Base-by-base conservation (phyloP, 1,140 invertebrate genomes). In the Nixonia krombeini region DNA sequence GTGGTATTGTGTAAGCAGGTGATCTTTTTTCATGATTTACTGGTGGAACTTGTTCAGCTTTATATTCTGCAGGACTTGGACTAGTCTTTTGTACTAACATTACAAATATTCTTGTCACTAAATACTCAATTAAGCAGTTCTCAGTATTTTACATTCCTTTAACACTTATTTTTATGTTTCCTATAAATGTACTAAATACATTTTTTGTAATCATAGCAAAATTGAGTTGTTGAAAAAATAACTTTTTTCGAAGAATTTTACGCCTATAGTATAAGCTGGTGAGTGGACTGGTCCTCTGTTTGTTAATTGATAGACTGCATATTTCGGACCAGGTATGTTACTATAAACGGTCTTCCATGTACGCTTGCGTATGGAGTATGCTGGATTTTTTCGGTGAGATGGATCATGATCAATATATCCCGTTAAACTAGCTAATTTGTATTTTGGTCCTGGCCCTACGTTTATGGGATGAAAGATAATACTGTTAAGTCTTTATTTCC, bases 381-480 rank as follows among this genome's bases (percentile, higher is more conserved):
- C 81, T 23, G 86, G 86, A 62, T 70, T 62, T 47, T 79, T 70
- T 41, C 59, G 58, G 0, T 72, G 72, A 12, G 81, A 82, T 35
- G 76, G 72, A 68, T 86, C 84, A 58, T 86, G 86, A 8, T 66
- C 61, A 2, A 73, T 38, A 13, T 81, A 83, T 6, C 85, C 86
- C 26, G 80, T 74, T 26, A 82, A 55, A 4, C 75, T 49, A 35
- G 76, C 78, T 12, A 86, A 51, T 45, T 57, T 68, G 38, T 86
- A 86, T 7, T 66, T 73, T 23, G 85, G 86, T 2, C 85, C 85
- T 45, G 85, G 85, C 31, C 84, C 84, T 85, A 25, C 29, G 37
- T n/a, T n/a, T n/a, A n/a, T n/a, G n/a, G n/a, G n/a, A n/a, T n/a
- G n/a, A n/a, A n/a, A n/a, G n/a, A n/a, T n/a, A n/a, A n/a, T n/a